Evolutionary conservation across 2,888 invertebrate genomes (phyloP).

Genomic region (Hololepta plana): DNA sequence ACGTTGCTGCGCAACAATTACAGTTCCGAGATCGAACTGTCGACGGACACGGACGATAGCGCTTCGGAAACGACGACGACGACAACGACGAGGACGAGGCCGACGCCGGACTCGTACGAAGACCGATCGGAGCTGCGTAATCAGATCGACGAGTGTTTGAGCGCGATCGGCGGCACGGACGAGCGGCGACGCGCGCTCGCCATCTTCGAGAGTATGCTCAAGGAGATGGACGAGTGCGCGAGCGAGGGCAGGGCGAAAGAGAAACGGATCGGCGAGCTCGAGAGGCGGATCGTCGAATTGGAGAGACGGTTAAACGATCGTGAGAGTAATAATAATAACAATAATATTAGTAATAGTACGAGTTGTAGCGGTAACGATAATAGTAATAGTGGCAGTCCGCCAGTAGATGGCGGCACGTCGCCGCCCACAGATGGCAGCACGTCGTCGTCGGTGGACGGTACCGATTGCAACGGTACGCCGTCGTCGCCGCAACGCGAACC

Average conservation of each 20-base stretch:
- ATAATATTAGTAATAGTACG: too few relatives aligned
- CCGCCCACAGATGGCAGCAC: not conserved
- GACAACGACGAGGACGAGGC: too few relatives aligned
- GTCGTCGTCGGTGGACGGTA: slow-evolving; percentile 1
- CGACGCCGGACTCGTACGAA: too few relatives aligned
- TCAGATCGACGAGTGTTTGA: too few relatives aligned
- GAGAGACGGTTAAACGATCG: slow-evolving; percentile 13
- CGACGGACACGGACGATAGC: slow-evolving; percentile 54
- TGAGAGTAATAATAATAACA: too few relatives aligned
- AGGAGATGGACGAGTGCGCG: slow-evolving; percentile 19
- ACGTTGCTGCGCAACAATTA: slow-evolving; percentile 17
- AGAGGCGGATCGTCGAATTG: slow-evolving; percentile 16
- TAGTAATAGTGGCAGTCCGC: too few relatives aligned
- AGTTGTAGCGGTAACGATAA: slow-evolving; percentile 5
- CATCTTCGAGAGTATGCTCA: slow-evolving; percentile 16
- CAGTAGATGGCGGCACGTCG: not conserved
- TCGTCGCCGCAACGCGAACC: not conserved
- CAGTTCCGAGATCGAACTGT: slow-evolving; percentile 46
- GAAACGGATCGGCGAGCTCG: slow-evolving; percentile 19
- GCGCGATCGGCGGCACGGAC: too few relatives aligned
- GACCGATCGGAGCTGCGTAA: too few relatives aligned
- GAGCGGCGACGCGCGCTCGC: not conserved
- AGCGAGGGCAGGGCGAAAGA: slow-evolving; percentile 20
- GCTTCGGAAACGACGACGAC: slow-evolving; percentile 24
- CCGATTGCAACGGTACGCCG: slow-evolving; percentile 6